Evolutionary conservation across 2,888 invertebrate genomes (phyloP), one percentile per base, ranked within the genome.

Genomic region (Synergus japonicus): DNA sequence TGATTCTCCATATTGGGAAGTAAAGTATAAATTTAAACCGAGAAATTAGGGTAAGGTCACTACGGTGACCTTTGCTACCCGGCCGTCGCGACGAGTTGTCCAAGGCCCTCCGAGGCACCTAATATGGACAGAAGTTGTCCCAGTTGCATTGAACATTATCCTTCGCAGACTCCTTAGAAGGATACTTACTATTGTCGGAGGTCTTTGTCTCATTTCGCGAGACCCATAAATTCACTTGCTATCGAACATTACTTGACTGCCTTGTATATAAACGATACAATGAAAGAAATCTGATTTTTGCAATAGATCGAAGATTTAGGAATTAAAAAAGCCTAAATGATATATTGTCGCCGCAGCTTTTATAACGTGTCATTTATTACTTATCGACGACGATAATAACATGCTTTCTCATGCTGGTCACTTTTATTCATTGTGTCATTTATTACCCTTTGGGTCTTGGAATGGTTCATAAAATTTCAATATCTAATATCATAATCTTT

Each of bases 31-130:
- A 29, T 29, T 29, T 7, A 29, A 67, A 58, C 12, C 76, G 58
- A n/a, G 85, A 83, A 90, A 89, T 89, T 89, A 81, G 90, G 89
- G 85, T 90, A 90, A 90, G 90, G 90, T 89, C 89, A 86, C 82
- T 81, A 37, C 81, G 85, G 77, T 87, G 88, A 89, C 88, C 90
- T 89, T 87, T 87, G 78, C 82, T 79, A 81, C 65, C 83, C 83
- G 81, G 86, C 85, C 84, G 82, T 79, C 84, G 81, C 84, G 82
- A 79, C 84, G 81, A 83, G 81, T 76, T 82, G 78, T 82, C 60
- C 67, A 82, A 78, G 83, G 89, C 89, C 89, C 89, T 90, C 87
- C 87, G 82, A 81, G 79, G 73, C 76, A 76, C 88, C 89, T 79
- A 83, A 89, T 89, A 90, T 87, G 89, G 89, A 77, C 60, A 76